Conservation (phyloP, 2,797 vertebrate species). For the Pangasius macronema region DNA sequence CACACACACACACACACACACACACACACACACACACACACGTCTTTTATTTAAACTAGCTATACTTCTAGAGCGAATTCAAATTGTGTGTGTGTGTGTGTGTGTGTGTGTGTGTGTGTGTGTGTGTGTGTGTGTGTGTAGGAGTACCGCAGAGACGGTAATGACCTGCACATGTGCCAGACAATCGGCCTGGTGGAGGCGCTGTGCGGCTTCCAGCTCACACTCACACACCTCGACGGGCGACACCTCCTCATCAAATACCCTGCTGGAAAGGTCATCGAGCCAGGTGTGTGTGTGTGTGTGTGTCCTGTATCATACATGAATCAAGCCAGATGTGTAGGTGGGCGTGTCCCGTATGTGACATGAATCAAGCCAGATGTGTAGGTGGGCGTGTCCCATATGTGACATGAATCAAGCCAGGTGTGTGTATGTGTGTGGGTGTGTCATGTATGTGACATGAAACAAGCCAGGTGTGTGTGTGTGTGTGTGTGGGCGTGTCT, state of each 20-base stretch:
- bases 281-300: conserved; percentile 79
- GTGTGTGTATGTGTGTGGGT: neutral
- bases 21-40: conserved; percentile 15
- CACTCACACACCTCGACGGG: conserved; percentile 92
- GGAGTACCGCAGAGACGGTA: conserved; percentile 92
- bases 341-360: neutral
- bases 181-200: conserved; percentile 97
- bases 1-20: conserved; percentile 20
- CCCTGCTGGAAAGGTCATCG: conserved; percentile 96
- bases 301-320: conserved; percentile 76
- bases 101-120: neutral
- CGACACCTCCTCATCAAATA: conserved; percentile 96
- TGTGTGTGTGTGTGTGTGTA: conserved; percentile 56
- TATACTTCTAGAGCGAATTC: neutral
- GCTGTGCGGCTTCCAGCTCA: conserved; percentile 96
- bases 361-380: neutral
- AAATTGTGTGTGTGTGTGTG: neutral
- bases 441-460: too few relatives aligned
- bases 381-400: too few relatives aligned
- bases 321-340: neutral
- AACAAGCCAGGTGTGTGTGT: too few relatives aligned
- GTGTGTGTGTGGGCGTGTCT: neutral
- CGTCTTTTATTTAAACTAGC: neutral
- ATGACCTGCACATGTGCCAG: conserved; percentile 93
- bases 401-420: too few relatives aligned